Percentiles rank a stretch among this genome's conserved stretches.
phyloP scores from a whole-genome alignment of 2,797 vertebrate genomes.

The Tiaroga cobitis region DNA sequence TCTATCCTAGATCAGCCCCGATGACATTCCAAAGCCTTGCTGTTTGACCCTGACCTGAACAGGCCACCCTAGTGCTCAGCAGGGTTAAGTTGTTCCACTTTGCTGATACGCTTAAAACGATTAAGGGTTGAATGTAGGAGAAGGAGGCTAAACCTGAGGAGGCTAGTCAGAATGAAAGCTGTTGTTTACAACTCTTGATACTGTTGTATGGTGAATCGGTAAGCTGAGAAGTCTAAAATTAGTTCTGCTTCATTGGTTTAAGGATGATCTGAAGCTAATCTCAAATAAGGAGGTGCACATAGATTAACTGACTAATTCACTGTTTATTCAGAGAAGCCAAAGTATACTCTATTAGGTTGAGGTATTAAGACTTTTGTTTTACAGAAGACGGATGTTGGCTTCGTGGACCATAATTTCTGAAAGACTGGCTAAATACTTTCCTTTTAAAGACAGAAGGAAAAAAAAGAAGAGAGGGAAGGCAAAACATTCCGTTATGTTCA shows the following conservation, averaged over 20 bases:
- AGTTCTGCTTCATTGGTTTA: slow-evolving; percentile 68
- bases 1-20: slow-evolving; percentile 68
- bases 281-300: slow-evolving; percentile 68
- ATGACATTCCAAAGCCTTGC: slow-evolving; percentile 72
- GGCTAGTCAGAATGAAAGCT: slow-evolving; percentile 16
- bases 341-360: neutral
- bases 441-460: neutral
- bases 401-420: neutral
- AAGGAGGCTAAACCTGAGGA: neutral
- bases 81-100: slow-evolving; percentile 32
- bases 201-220: slow-evolving; percentile 61
- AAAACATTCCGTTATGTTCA: too few species aligned
- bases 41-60: slow-evolving; percentile 53
- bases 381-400: neutral
- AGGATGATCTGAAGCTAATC: slow-evolving; percentile 69
- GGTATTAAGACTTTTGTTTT: neutral
- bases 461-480: neutral
- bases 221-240: slow-evolving; percentile 66
- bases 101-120: slow-evolving; percentile 40
- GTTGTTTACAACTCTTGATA: slow-evolving; percentile 4
- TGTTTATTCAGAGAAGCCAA: slow-evolving; percentile 33
- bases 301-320: slow-evolving; percentile 64
- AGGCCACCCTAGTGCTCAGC: slow-evolving; percentile 5
- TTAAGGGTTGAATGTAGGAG: slow-evolving; percentile 20
- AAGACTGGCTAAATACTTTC: neutral